Evolutionary conservation across 2,888 invertebrate species (phyloP).

Genomic region (Hirudinaria manillensis): DNA sequence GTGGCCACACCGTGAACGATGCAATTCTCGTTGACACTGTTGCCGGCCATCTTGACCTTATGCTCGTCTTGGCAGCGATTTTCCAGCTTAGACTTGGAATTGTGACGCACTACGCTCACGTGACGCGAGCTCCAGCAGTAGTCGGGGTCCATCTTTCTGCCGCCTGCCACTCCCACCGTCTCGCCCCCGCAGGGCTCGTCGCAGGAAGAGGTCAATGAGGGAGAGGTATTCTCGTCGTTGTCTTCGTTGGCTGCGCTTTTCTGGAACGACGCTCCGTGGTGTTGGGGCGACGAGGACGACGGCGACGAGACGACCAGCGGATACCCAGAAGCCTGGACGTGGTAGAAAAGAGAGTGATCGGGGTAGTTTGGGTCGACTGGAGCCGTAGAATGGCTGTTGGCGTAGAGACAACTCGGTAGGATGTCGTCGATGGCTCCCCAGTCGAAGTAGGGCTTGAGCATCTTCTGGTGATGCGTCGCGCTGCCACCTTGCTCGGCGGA

Average conservation of each 20-base stretch:
- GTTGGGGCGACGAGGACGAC: slow-evolving; percentile 3
- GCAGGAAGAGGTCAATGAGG: slow-evolving; percentile 15
- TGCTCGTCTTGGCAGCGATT: slow-evolving; percentile 6
- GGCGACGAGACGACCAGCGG: not conserved
- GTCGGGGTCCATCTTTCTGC: slow-evolving; percentile 29
- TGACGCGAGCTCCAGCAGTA: slow-evolving; percentile 42
- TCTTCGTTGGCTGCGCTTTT: slow-evolving; percentile 14
- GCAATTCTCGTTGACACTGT: not conserved
- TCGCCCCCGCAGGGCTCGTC: slow-evolving; percentile 40
- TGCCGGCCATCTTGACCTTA: not conserved
- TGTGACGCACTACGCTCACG: slow-evolving; percentile 32
- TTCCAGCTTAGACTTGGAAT: slow-evolving; percentile 4
- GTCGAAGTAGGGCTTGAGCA: slow-evolving; percentile 9
- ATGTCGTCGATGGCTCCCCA: slow-evolving; percentile 9
- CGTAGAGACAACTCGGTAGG: slow-evolving; percentile 8
- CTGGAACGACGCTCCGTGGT: not conserved
- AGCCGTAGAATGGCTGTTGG: not conserved
- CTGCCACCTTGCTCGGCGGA: not conserved
- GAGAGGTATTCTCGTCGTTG: slow-evolving; percentile 17
- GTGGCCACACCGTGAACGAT: slow-evolving; percentile 25
- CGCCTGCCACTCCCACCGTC: slow-evolving; percentile 21
- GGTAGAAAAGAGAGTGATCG: not conserved
- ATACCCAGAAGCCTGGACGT: not conserved
- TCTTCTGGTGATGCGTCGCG: not conserved
- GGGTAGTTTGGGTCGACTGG: not conserved